A percentile compares a stretch with the other conserved stretches of the same genome.
Evolutionary conservation across 2,797 vertebrate genomes (phyloP).

Genomic region (Rousettus madagascariensis): DNA sequence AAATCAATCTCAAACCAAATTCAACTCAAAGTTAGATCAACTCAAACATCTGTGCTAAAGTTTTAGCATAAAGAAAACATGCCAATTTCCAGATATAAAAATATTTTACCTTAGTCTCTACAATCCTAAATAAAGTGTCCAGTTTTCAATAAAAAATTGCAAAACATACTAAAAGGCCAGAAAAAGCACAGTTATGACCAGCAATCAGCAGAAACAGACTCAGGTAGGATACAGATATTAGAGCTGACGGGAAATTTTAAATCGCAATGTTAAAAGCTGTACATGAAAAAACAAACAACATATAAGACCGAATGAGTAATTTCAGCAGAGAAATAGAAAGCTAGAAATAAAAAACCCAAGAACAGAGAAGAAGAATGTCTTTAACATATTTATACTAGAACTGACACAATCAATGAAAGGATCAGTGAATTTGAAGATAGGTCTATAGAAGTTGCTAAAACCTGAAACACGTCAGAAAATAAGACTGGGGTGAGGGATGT

Average conservation of each 20-base stretch:
- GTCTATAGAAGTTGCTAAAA: background rate
- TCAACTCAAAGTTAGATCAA: background rate
- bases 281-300: background rate
- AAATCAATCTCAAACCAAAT: background rate
- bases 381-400: constrained; percentile 19
- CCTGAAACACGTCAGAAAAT: background rate
- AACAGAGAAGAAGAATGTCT: background rate
- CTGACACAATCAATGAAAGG: background rate
- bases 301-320: background rate
- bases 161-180: background rate
- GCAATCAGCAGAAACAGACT: background rate
- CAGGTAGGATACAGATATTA: background rate
- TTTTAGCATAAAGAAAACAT: constrained; percentile 9
- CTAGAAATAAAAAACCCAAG: background rate
- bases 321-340: background rate
- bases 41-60: background rate
- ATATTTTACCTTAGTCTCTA: background rate
- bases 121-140: background rate
- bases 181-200: background rate
- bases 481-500: background rate
- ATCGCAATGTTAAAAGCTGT: background rate
- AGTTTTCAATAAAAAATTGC: background rate
- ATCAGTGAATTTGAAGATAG: background rate
- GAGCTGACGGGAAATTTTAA: background rate
- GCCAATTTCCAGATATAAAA: background rate